These are phyloP conservation scores for Latrodectus geometricus DNA, from an alignment of 1,140 invertebrate genomes.

Conservation along the genomic window DNA sequence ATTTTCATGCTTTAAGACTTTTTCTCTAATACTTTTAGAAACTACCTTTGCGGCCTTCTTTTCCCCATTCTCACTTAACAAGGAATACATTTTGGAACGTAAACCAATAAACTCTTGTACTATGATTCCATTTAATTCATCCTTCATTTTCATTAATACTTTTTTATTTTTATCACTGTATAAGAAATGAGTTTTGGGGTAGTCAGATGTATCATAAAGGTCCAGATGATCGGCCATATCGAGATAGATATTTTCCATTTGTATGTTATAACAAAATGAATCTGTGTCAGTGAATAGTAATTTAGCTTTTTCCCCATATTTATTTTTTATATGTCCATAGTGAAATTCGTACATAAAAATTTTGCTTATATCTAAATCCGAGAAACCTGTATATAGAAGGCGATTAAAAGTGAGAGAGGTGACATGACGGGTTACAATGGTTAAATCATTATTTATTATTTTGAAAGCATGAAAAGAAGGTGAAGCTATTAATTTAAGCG, in stretches of 20 bases:
- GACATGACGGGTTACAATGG: neutral
- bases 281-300: conserved; percentile 9
- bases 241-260: neutral
- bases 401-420: neutral
- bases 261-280: conserved; percentile 2
- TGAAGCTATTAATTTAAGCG: neutral
- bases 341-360: conserved; percentile 7
- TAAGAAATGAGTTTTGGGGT: neutral
- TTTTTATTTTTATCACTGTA: neutral
- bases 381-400: neutral
- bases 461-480: conserved; percentile 1
- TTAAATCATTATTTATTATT: neutral
- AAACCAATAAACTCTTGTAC: neutral
- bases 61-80: neutral
- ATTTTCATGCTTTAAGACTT: neutral
- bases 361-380: neutral
- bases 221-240: neutral
- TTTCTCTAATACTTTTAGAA: neutral
- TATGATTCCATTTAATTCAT: neutral
- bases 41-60: neutral
- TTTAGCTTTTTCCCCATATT: neutral
- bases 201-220: neutral
- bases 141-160: neutral
- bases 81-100: neutral
- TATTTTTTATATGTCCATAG: neutral